Base-by-base conservation (phyloP, 1,140 invertebrate species). In the Nephila pilipes region DNA sequence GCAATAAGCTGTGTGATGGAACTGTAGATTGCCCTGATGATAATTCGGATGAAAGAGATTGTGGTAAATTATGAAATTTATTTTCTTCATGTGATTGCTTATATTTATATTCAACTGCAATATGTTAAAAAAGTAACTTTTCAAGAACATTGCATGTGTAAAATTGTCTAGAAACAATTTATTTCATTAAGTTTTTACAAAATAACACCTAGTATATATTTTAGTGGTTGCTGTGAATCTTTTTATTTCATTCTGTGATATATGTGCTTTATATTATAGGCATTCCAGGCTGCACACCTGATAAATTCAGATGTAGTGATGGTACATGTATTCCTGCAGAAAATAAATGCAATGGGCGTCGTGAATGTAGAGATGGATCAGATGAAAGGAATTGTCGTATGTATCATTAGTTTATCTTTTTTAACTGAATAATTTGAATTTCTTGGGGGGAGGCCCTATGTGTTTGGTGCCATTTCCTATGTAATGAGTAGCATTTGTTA, bases 361-460 rank as follows among this genome's bases (percentile, higher is more conserved):
- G 96, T 94, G 97, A 97, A 96, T 97, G 97, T 96, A 95, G 95
- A 93, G 97, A 97, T 96, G 96, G 96, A 95, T 96, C 96, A 94
- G 97, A 97, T 95, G 97, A 97, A 96, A 96, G 95, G 95, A 96
- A 97, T 95, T 97, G 97, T 96, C 97, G 97, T 97, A 97, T 97
- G 97, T 94, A 46, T 46, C 46, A 46, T 46, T n/a, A n/a, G 46
- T 46, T 10, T 46, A 46, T 46, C 12, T 46, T 46, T 10, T 46
- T 46, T 6, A 46, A 46, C 1, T 46, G 46, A 46, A 46, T 46
- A 6, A 4, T 46, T 46, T 46, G 6, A 46, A 46, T 1, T 46
- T 46, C 6, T 4, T 8, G 6, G 6, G 46, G 12, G 2, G n/a
- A n/a, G n/a, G n/a, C n/a, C n/a, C n/a, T n/a, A n/a, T n/a, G n/a